Evolutionary conservation across 2,113 vertebrate genomes (phyloP), one percentile per base, ranked within the genome.

Genomic region (Tonatia bakeri): DNA sequence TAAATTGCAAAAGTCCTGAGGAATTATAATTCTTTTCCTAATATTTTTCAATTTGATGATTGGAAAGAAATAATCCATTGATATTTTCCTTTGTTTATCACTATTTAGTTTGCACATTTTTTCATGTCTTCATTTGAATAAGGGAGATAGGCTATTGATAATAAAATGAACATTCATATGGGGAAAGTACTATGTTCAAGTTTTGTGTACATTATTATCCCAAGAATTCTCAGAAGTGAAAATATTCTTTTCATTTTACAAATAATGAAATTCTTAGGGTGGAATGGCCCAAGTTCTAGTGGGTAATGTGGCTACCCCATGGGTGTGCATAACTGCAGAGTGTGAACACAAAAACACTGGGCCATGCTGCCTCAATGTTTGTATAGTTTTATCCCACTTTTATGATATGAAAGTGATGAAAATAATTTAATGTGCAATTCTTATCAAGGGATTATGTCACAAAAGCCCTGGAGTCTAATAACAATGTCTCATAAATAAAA

Each of bases 401-500:
- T 50, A 24, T 40, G 14, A 36, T 9, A 54, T 85, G 11, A 82
- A 17, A 96, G 20, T 73, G 82, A 54, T 86, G 47, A 47, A 70
- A 73, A 88, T 59, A 38, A 0, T 85, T 92, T 3, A 36, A 45
- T 83, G 4, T 90, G 20, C 50, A 79, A 65, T 83, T 61, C 47
- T 73, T 82, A 50, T 77, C 33, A 52, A 70, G 83, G 19, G 36
- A 2, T 88, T 81, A 69, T 91, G 47, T 24, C 50, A 65, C 64
- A 8, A 79, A 91, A 47, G 6, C 6, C 3, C 70, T 80, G 36
- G 69, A 70, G 14, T 47, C 45, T 28, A 82, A 79, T 75, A 50
- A 72, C 38, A 69, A 15, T 67, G 69, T 36, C 79, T 89, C 5
- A 75, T 90, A 80, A 79, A 81, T 77, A 86, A 95, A 95, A 95